phyloP scores from a whole-genome alignment of 1,140 invertebrate species.

The Caerostris darwini region DNA sequence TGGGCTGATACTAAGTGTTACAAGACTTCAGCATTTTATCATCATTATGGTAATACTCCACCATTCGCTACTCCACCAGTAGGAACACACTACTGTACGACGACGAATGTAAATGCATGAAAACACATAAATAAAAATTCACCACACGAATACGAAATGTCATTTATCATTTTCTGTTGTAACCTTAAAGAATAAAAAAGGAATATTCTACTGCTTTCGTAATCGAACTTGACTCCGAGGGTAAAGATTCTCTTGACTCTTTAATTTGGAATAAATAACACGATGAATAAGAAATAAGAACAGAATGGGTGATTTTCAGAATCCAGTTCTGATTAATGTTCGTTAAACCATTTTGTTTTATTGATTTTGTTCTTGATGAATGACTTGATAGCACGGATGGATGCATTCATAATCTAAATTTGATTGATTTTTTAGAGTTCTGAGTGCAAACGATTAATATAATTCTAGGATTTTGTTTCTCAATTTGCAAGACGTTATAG shows the following conservation, averaged over 20 bases:
- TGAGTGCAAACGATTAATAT: neutral
- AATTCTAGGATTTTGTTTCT: too few relatives aligned
- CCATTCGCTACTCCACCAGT: neutral
- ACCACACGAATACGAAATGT: neutral
- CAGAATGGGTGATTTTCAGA: neutral
- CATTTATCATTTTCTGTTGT: neutral
- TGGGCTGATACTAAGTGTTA: neutral
- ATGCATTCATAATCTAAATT: neutral
- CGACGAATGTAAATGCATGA: neutral
- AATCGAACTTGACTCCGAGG: constrained; percentile 1
- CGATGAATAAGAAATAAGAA: neutral
- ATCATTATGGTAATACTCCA: neutral
- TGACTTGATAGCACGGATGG: neutral
- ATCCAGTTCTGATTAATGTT: neutral
- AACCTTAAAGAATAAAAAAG: neutral
- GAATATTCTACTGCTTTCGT: neutral
- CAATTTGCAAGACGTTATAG: too few relatives aligned
- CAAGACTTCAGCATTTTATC: neutral
- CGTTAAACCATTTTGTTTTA: neutral
- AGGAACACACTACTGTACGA: neutral
- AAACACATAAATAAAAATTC: neutral
- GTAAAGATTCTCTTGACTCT: neutral
- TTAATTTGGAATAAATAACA: neutral
- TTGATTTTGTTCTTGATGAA: constrained; percentile 17
- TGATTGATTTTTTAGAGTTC: neutral